Base-by-base conservation (phyloP, 2,888 invertebrate species). In the Fragum whitleyi region DNA sequence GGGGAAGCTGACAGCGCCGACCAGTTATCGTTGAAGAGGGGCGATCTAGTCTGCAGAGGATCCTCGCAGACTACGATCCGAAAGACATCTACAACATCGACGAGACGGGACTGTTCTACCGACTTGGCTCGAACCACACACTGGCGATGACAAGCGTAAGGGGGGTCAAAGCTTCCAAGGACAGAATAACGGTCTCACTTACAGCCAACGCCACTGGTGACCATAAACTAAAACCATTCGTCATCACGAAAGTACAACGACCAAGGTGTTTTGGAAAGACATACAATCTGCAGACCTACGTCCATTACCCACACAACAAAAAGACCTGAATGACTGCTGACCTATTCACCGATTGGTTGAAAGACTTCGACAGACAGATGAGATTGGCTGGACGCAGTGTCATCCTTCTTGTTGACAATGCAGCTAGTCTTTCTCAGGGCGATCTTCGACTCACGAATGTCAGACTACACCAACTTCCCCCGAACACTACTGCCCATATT, bases 251-350 rank as follows among this genome's bases (percentile, higher is more conserved):
- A 28, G 61, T 75, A 19, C 39, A 42, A 36, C 71, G 70, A 3
- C 86, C 86, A 16, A 51, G 86, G 9, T 87, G 88, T 68, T 85
- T 88, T 32, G 83, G 77, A 29, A 81, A 87, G 21, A 55, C 82
- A 1, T 55, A 71, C 53, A 76, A 69, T 14, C 76, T 85, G 9
- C 86, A 81, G 47, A 75, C 77, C 9, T 36, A 36, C 32, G 32
- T 36, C 11, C 21, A 53, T 0, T 89, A 85, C 29, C 53, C 62
- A 11, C 59, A 77, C 7, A 86, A 84, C 61, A 81, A 77, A 51
- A 89, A 87, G 70, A 85, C 86, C 0, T 89, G 86, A 86, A 87
- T 89, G 84, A 85, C 77, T 9, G 28, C 57, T 0, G 73, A 73
- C 0, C 74, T 88, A 9, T 88, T 89, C 61, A 79, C 28, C 53